Base-by-base conservation (phyloP, 2,113 vertebrate species). In the Rhynchopsitta pachyrhyncha region DNA sequence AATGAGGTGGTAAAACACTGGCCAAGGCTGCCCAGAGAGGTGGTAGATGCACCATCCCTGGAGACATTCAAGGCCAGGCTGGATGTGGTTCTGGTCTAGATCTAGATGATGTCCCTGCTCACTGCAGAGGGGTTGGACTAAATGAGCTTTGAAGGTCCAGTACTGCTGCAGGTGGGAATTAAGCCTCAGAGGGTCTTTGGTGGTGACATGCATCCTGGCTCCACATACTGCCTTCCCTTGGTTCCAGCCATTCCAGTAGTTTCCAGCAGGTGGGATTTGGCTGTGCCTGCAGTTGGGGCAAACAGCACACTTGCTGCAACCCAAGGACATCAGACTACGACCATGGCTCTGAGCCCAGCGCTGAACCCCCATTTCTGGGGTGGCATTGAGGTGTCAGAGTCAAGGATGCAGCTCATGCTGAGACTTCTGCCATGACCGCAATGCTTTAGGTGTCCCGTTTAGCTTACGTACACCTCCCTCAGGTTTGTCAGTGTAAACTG, bases 151-250 rank as follows among this genome's bases (percentile, higher is more conserved):
- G 57, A 59, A n/a, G 33, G 33, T 35, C 22, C 57, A 71, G 42
- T 22, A 8, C 18, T 69, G 55, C 33, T 69, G 27, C 37, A n/a
- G 31, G 23, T 41, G 42, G 42, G 60, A 37, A n/a, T 5, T 29
- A 35, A 73, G 28, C 24, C 63, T 77, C 27, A 10, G 41, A 82
- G 23, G 25, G 24, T 62, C 64, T 70, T 35, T 88, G 39, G 44
- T 86, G 46, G 7, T 3, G 2, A 33, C 13, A 4, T 9, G 16
- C 25, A 63, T 19, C 64, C 70, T 52, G 49, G n/a, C 44, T 25
- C 33, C 53, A 33, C 1, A 0, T 8, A 4, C 4, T 68, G 60
- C 75, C 62, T 49, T 27, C 35, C 4, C 28, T 0, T 9, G 59
- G 47, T 29, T 9, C 57, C 57, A 59, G 57, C 57, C 33, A 24